Evolutionary conservation across 2,113 vertebrate genomes (phyloP), one percentile per base, ranked within the genome.

Genomic region (Coregonus clupeaformis): DNA sequence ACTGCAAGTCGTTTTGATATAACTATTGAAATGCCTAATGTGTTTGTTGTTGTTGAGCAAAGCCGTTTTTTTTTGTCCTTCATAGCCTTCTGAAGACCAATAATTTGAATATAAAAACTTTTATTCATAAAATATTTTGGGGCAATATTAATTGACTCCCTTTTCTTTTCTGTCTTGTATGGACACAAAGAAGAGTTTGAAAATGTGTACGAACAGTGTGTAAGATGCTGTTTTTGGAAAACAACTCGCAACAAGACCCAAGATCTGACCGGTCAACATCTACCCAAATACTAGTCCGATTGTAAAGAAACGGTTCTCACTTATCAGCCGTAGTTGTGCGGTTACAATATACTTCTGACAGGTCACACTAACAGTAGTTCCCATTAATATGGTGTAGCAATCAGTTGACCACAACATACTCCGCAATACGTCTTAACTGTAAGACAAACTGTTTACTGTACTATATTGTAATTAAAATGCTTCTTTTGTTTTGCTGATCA

Each of bases 181-280:
- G 98, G 95, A 18, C 93, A 77, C 0, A 94, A 95, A 57, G 85
- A 93, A 72, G 93, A 95, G 90, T 97, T 97, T 84, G 95, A 96
- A 88, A 92, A 85, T 12, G 95, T 96, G 76, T 96, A 96, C 0
- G 89, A 95, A 76, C 95, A 96, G 74, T 95, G 95, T 77, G 49
- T 89, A 57, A 92, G 96, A 71, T 97, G 94, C 92, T 96, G 1
- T 95, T 96, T 85, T 87, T 96, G 87, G 94, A 95, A 52, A 55
- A 6, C 2, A 89, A 88, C 70, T 89, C 89, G 60, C 94, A 92
- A 91, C 84, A 42, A 45, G 6, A 25, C 20, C 72, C 32, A 60
- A 24, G 9, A 6, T 47, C 3, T 36, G 1, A 25, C 69, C 30
- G 52, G 13, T 82, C 27, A 67, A 2, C 11, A 57, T 32, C 72